Base-by-base conservation (phyloP, 2,797 vertebrate species). In the Semaprochilodus insignis region DNA sequence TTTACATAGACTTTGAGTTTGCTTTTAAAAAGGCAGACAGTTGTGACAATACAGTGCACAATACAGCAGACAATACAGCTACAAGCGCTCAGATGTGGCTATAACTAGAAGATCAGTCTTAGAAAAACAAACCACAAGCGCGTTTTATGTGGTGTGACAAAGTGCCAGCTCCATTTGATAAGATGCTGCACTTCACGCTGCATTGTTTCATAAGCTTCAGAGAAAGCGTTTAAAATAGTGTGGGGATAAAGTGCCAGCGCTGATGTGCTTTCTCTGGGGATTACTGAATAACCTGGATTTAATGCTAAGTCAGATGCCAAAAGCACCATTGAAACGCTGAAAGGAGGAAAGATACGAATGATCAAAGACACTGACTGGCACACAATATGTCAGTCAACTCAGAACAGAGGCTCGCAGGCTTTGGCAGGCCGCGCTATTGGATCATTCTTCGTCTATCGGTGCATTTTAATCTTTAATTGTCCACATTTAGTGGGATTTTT, bases 251-350 rank as follows among this genome's bases (percentile, higher is more conserved):
- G 27, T 66, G 63, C 15, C 63, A 66, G 16, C 63, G n/a, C 36
- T 71, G 67, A 48, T 70, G 67, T 19, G 36, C 67, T 48, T 48
- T 70, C n/a, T 70, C 44, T 25, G 13, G 69, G 44, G 69, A 51
- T 71, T 71, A 25, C 69, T 48, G n/a, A 52, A n/a, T 51, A 71
- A 71, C 69, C 40, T 51, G 69, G 69, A 48, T 71, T 71, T 71
- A 71, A 71, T 71, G 69, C 48, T 48, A 51, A 71, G 69, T 48
- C 69, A 71, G 69, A 66, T 66, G 63, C 63, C 63, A 66, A 70
- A 51, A 70, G 40, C 69, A 16, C 44, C 69, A 51, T 10, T 71
- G 69, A 52, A 69, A 15, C 13, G n/a, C 44, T 73, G 51, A 54
- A 54, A 73, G 51, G 70, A 73, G 54, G 51, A 27, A 44, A 73